Percentiles rank a stretch among this genome's conserved stretches.
These are phyloP conservation scores for Chaetogeoica ovagalla DNA, from an alignment of 2,888 invertebrate species.

Conservation along the genomic window DNA sequence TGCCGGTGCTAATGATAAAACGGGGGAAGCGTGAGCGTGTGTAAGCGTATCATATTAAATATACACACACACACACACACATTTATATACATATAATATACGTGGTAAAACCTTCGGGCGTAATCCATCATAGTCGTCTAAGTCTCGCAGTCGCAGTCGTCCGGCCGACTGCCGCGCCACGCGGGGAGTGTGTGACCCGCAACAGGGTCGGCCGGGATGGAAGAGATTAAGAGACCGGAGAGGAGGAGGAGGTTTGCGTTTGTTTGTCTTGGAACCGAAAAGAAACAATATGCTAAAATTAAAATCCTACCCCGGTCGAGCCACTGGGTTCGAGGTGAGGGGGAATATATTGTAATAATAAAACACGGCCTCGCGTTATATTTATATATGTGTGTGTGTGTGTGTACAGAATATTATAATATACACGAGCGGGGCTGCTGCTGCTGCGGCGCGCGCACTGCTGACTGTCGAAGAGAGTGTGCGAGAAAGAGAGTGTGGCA, in stretches of 20 bases:
- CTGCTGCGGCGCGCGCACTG: background rate
- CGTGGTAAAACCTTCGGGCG: slow-evolving; percentile 1
- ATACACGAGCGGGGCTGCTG: background rate
- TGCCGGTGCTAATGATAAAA: slow-evolving; percentile 45
- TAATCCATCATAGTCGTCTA: slow-evolving; percentile 45
- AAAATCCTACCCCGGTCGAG: slow-evolving; percentile 47
- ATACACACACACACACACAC: too few relatives aligned
- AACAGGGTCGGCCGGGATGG: slow-evolving; percentile 8
- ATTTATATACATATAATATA: background rate
- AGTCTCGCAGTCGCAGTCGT: background rate
- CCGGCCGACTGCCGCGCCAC: background rate
- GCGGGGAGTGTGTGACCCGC: background rate
- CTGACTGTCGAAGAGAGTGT: slow-evolving; percentile 22
- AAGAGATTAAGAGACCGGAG: slow-evolving; percentile 29
- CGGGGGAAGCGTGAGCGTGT: background rate
- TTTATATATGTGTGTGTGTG: too few relatives aligned
- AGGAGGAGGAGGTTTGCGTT: background rate
- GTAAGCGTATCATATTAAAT: too few relatives aligned
- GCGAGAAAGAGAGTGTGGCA: background rate
- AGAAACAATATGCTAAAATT: slow-evolving; percentile 49
- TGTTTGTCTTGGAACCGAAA: slow-evolving; percentile 51
- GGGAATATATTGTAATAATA: slow-evolving; percentile 32
- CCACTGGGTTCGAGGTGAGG: slow-evolving; percentile 1
- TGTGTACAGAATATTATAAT: background rate
- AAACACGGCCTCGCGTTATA: slow-evolving; percentile 17